Conservation (phyloP, 2,797 vertebrate genomes). For the Lutjanus campechanus region DNA sequence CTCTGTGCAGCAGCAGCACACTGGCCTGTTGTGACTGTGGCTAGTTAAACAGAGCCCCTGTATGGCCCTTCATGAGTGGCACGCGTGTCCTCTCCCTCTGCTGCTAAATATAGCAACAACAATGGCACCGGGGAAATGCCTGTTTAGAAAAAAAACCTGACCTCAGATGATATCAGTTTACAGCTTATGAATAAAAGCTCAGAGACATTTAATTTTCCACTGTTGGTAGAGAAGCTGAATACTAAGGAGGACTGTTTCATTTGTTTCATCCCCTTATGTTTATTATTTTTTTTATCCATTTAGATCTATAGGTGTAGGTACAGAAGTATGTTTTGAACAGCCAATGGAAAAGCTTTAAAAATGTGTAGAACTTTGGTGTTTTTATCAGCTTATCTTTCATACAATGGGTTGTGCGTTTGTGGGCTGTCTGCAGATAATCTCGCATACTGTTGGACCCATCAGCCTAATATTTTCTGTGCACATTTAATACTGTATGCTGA, state of each 20-base stretch:
- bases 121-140: conserved; percentile 74
- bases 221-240: conserved; percentile 33
- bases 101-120: conserved; percentile 85
- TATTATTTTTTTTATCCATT: conserved; percentile 10
- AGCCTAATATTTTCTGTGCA: too few species aligned
- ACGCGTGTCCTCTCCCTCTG: conserved; percentile 69
- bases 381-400: too few species aligned
- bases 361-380: too few species aligned
- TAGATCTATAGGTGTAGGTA: conserved; percentile 1
- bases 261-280: conserved; percentile 25
- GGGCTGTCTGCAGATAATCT: too few species aligned
- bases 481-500: too few species aligned
- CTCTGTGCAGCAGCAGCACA: conserved; percentile 81
- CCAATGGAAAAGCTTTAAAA: not conserved
- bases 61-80: conserved; percentile 79
- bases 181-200: conserved; percentile 70
- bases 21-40: conserved; percentile 80
- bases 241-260: conserved; percentile 35
- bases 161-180: conserved; percentile 77
- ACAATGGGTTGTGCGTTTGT: too few species aligned
- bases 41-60: conserved; percentile 71
- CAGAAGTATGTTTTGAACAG: conserved; percentile 4
- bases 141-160: conserved; percentile 56
- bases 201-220: conserved; percentile 50
- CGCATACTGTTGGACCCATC: too few species aligned